Evolutionary conservation across 2,797 vertebrate genomes (phyloP).

Genomic region (Poliocrania exsul): DNA sequence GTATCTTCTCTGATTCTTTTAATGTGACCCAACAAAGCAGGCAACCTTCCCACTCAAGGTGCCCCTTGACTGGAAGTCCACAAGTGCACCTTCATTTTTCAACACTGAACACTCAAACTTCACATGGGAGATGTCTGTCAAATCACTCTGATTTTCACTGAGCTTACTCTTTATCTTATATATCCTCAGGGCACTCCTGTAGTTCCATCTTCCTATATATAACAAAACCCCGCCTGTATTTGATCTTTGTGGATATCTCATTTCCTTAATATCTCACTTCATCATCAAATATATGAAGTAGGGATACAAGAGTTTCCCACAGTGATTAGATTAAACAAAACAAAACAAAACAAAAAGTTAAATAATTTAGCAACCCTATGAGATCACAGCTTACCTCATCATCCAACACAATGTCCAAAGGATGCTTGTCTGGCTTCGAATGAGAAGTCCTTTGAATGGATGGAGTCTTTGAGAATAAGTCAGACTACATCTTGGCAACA

Average conservation of each 20-base stretch:
- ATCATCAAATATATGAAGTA: not conserved
- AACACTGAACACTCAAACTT: not conserved
- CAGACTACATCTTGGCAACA: not conserved
- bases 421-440: not conserved
- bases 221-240: not conserved
- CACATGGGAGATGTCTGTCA: not conserved
- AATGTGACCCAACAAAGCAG: conserved; percentile 20
- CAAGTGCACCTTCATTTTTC: not conserved
- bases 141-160: not conserved
- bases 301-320: not conserved
- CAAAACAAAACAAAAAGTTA: not conserved
- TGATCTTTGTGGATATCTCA: not conserved
- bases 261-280: not conserved
- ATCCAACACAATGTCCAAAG: not conserved
- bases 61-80: conserved; percentile 2
- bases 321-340: not conserved
- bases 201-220: not conserved
- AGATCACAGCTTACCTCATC: not conserved
- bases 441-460: not conserved
- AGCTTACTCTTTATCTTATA: not conserved
- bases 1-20: conserved; percentile 23
- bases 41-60: not conserved
- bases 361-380: not conserved
- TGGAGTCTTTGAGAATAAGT: not conserved
- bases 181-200: not conserved